Evolutionary conservation across 2,113 vertebrate species (phyloP), one percentile per base, ranked within the genome.

Genomic region (Thunnus maccoyii): DNA sequence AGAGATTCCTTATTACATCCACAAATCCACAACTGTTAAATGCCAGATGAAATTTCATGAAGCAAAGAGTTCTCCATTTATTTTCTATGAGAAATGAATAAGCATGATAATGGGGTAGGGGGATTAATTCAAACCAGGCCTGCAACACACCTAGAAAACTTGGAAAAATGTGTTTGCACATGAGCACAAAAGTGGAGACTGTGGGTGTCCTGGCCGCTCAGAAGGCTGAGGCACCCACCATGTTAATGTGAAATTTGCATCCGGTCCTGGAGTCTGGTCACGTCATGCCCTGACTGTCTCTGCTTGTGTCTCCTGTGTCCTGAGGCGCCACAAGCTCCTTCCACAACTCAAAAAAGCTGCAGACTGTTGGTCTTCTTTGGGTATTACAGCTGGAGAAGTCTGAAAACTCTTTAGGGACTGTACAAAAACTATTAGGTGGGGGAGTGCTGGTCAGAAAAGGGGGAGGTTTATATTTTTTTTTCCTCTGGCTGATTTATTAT

Each of bases 151-250:
- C 30, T 48, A 14, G 10, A 60, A 4, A 17, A 68, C 61, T 65
- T 57, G 77, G 72, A 58, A 79, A 66, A 71, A 72, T 41, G 10
- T 27, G 25, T 25, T 57, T 47, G 66, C 62, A 60, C 65, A 62
- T 57, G 64, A 65, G 74, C 69, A 56, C 50, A 30, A 6, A 3
- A 5, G 9, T 50, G 25, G 41, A 47, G 63, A 66, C 58, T 68
- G 87, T 72, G 83, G 51, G 74, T 82, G 80, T 82, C 60, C 87
- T 78, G 78, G 83, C 71, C 18, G 71, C 74, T 30, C 65, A 2
- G 66, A 2, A 22, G 69, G 30, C 2, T 80, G 17, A 82, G 51
- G 71, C 54, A 63, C 27, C 74, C 71, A 63, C 56, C 60, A 30
- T 81, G 50, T 68, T 78, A 78, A 78, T 67, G 58, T 50, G 41